These are phyloP conservation scores for Sandelia bainsii DNA, from an alignment of 2,797 vertebrate genomes.

Conservation along the genomic window DNA sequence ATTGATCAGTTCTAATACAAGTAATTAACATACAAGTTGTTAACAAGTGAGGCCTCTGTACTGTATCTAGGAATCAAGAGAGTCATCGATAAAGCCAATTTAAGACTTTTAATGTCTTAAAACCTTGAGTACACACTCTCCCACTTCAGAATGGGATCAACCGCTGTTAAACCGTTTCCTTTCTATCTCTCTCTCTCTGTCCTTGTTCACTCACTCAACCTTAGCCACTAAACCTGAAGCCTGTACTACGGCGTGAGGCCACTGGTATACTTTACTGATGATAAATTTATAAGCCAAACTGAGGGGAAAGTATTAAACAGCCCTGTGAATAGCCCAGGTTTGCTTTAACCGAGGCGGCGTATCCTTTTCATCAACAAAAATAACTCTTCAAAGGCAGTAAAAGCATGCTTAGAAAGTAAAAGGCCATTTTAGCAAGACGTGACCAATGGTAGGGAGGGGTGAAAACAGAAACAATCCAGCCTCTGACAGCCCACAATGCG, in stretches of 20 bases:
- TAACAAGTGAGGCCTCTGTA: slow-evolving; percentile 84
- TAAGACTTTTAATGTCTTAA: slow-evolving; percentile 80
- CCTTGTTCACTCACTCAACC: slow-evolving; percentile 56
- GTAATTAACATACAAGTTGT: slow-evolving; percentile 87
- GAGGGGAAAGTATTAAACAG: slow-evolving; percentile 83
- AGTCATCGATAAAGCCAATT: slow-evolving; percentile 78
- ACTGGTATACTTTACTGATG: slow-evolving; percentile 81
- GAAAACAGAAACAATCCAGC: slow-evolving; percentile 76
- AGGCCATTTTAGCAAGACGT: slow-evolving; percentile 82
- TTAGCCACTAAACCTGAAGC: slow-evolving; percentile 77
- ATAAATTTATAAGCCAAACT: slow-evolving; percentile 87
- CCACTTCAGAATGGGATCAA: slow-evolving; percentile 62
- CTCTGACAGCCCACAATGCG: slow-evolving; percentile 64
- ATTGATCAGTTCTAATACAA: slow-evolving; percentile 86
- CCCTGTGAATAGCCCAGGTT: slow-evolving; percentile 80
- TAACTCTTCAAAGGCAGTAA: slow-evolving; percentile 86
- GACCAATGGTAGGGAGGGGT: slow-evolving; percentile 57
- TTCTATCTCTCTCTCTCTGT: slow-evolving; percentile 51
- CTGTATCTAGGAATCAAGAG: slow-evolving; percentile 81
- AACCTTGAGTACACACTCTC: slow-evolving; percentile 67
- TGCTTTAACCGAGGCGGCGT: slow-evolving; percentile 76
- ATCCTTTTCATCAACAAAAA: slow-evolving; percentile 89
- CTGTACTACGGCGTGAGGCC: slow-evolving; percentile 75
- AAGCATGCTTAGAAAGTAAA: slow-evolving; percentile 87
- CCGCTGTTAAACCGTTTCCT: slow-evolving; percentile 56